Evolutionary conservation across 2,888 invertebrate species (phyloP).

Genomic region (Cybosia mesomella): DNA sequence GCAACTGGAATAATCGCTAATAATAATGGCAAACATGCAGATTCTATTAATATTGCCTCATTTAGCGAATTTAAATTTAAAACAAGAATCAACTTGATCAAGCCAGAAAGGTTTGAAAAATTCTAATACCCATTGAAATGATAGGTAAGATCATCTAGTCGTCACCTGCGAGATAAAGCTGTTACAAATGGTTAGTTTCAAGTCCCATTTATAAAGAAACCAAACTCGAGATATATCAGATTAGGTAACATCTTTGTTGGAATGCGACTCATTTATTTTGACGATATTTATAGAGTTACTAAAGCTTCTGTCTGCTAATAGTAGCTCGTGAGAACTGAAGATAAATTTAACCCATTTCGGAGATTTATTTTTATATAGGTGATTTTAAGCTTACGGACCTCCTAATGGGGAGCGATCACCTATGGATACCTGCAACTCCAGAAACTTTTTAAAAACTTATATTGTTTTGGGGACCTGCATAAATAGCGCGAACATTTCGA

Average conservation of each 20-base stretch:
- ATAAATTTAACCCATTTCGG: background rate
- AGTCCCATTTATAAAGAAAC: constrained; percentile 5
- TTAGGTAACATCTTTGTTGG: constrained; percentile 7
- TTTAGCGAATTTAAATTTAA: background rate
- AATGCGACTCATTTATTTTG: constrained; percentile 3
- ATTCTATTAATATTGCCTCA: too few relatives aligned
- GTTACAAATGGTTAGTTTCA: constrained; percentile 5
- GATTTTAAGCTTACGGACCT: background rate
- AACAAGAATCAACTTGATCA: background rate
- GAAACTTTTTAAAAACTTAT: background rate
- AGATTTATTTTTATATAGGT: background rate
- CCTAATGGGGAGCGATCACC: background rate
- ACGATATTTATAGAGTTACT: constrained; percentile 10
- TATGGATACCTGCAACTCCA: background rate
- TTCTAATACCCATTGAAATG: background rate
- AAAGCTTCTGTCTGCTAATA: constrained; percentile 6
- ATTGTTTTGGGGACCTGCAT: background rate
- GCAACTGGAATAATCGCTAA: too few relatives aligned
- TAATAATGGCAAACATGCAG: too few relatives aligned
- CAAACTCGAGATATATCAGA: background rate
- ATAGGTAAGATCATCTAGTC: background rate
- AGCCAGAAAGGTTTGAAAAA: background rate
- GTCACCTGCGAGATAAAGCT: constrained; percentile 1
- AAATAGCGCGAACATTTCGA: too few relatives aligned
- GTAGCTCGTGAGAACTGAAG: background rate